Base-by-base conservation (phyloP, 2,113 vertebrate species). In the Tylochromis polylepis region DNA sequence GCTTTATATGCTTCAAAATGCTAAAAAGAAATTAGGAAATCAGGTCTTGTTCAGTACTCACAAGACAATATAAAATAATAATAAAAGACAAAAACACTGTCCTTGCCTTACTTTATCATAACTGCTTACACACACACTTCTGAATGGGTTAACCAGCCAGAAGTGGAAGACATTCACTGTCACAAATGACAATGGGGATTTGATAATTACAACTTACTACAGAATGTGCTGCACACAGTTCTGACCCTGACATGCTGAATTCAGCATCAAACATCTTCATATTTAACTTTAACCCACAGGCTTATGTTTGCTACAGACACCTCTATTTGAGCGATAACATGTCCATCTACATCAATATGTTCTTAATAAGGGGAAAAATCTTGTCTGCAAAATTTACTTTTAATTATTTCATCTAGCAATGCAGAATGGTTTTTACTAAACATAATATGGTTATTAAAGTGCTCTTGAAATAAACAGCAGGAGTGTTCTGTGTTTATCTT, bases 401-500 rank as follows among this genome's bases (percentile, higher is more conserved):
- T 31, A 53, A 77, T 77, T 77, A 31, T 77, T 77, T 77, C 72
- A 53, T 53, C 46, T 77, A 77, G 8, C 41, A 2, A 22, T 85
- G 34, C 31, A 15, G n/a, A 80, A 36, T 43, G 20, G 18, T 49
- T 78, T 75, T 31, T 31, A 43, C 29, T 36, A 38, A 59, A 55
- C 9, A 67, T 43, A 75, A 72, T 43, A 49, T 62, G 36, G 29
- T 11, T 11, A 41, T 49, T 82, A 58, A 83, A 86, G 67, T 82
- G 46, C 59, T n/a, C 65, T 14, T 67, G 46, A 53, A 81, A 87
- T 77, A 85, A 84, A 88, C 60, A 86, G 82, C 62, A 65, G 20
- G 67, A 84, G 55, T 67, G 79, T 43, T 87, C 34, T 81, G 70
- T 20, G 46, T 90, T 87, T 79, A 84, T 87, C 80, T 75, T 86